phyloP scores from a whole-genome alignment of 2,113 vertebrate genomes.

The Mixornis gularis region DNA sequence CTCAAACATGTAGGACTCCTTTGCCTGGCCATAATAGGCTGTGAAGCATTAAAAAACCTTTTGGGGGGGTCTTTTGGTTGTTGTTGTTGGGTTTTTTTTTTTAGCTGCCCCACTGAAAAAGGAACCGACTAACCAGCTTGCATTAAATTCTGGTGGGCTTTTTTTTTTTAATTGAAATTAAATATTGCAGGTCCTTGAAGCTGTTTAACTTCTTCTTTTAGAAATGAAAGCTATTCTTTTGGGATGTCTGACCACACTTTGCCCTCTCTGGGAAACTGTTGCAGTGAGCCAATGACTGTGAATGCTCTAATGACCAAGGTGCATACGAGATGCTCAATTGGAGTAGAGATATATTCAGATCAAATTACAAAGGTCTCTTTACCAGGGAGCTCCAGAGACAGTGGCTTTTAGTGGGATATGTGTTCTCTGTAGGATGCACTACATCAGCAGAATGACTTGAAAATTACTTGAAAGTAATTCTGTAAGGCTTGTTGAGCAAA shows the following conservation, averaged over 20 bases:
- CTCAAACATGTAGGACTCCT: conserved; percentile 47
- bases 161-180: conserved; percentile 1
- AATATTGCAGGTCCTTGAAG: neutral
- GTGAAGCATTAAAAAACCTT: conserved; percentile 42
- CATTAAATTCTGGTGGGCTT: neutral
- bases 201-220: neutral
- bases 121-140: conserved; percentile 38
- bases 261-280: neutral
- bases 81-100: neutral
- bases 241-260: neutral
- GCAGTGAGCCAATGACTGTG: neutral
- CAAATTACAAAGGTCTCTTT: neutral
- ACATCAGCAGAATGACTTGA: neutral
- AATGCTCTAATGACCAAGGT: neutral
- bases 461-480: neutral
- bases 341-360: neutral
- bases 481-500: neutral
- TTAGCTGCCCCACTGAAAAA: neutral
- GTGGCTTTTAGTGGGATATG: neutral
- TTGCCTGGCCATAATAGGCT: conserved; percentile 49
- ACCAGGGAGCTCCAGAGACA: neutral
- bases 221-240: neutral
- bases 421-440: neutral
- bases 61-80: neutral
- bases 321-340: neutral